Base-by-base conservation (phyloP, 2,797 vertebrate species). In the Phoxinus dragarum region DNA sequence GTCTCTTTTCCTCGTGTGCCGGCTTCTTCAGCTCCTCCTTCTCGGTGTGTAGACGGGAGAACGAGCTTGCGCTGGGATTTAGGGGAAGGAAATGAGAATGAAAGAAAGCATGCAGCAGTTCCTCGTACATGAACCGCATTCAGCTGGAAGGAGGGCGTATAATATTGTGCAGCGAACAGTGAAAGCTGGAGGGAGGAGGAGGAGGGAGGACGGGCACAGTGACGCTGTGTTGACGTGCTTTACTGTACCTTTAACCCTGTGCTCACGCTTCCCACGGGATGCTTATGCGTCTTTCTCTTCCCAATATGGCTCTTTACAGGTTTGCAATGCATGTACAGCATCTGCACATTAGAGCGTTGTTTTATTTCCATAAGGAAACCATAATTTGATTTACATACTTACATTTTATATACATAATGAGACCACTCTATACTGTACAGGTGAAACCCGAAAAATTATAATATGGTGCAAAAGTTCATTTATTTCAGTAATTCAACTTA, bases 101-200 rank as follows among this genome's bases (percentile, higher is more conserved):
- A 38, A 49, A 44, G 36, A 64, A 61, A 64, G 56, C 61, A 12
- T 36, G 31, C 44, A 12, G 36, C 80, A n/a, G 21, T 96, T 97
- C 97, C 97, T 97, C 95, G 90, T 90, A 95, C 97, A 96, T 97
- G 95, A 96, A 94, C 94, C 87, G 23, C 34, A 52, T 54, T 81
- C 27, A 66, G 77, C 47, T 54, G 66, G 71, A 59, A 74, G 71
- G 81, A 66, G 38, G 81, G 16, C 36, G 31, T 23, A 49, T 49
- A 4, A 49, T 49, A 56, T 34, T 84, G 74, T 84, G 82, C 82
- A 59, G 80, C 36, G 52, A 52, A 2, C 80, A 68, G 47, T 59
- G 75, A 78, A n/a, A 69, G 44, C 16, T 3, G 49, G 31, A 67
- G 11, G 42, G 17, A 19, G 59, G 36, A 27, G 31, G 66, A 54